phyloP scores from a whole-genome alignment of 2,113 vertebrate genomes.

The Chelonoidis abingdonii region DNA sequence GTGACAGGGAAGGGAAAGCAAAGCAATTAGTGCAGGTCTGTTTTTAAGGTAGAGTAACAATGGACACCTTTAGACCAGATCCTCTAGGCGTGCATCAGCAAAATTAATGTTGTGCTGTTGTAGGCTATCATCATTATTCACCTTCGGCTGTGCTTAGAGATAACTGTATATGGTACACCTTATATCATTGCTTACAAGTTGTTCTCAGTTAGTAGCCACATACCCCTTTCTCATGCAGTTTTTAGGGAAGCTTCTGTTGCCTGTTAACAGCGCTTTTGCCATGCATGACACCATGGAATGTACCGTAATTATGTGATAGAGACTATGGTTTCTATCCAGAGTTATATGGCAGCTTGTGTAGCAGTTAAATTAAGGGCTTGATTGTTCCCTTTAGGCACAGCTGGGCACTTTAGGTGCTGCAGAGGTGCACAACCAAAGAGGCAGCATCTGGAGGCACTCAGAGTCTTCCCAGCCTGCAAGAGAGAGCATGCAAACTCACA shows the following conservation, averaged over 20 bases:
- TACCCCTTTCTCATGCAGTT: accelerated
- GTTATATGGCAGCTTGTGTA: neutral
- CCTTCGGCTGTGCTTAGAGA: neutral
- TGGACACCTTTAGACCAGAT: neutral
- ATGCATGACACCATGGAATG: neutral
- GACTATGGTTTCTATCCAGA: neutral
- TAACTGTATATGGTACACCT: neutral
- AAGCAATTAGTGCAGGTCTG: accelerated
- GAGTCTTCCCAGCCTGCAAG: neutral
- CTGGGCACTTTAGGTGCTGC: neutral
- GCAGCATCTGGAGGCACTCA: neutral
- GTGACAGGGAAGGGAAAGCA: neutral
- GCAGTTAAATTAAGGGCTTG: neutral
- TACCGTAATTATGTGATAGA: neutral
- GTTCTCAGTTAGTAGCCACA: neutral
- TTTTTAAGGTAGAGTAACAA: neutral
- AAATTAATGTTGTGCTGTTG: accelerated
- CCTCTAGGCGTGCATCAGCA: neutral
- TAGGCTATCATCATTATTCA: accelerated
- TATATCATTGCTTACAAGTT: neutral
- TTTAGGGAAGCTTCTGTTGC: accelerated
- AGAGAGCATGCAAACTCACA: neutral
- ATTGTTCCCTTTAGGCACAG: neutral
- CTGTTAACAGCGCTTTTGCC: neutral
- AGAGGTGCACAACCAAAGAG: neutral